phyloP scores from a whole-genome alignment of 2,888 invertebrate species.

The Barypeithes pellucidus region DNA sequence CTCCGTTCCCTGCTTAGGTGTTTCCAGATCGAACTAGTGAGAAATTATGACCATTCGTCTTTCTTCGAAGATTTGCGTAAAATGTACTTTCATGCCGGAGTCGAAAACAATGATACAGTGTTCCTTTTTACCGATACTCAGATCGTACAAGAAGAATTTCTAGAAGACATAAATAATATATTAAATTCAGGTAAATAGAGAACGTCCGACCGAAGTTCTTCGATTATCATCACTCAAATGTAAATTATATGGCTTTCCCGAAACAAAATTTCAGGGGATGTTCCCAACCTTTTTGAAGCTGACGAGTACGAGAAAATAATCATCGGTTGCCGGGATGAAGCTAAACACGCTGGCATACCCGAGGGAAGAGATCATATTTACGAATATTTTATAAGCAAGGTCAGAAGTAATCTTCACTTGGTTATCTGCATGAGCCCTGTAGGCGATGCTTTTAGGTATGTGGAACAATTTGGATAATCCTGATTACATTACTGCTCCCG shows the following conservation, averaged over 20 bases:
- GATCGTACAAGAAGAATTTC: conserved; percentile 91
- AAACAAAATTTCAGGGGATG: conserved; percentile 77
- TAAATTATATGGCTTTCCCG: too few relatives aligned
- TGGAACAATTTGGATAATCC: neutral
- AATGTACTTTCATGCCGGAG: conserved; percentile 87
- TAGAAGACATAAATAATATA: conserved; percentile 94
- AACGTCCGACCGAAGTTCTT: neutral
- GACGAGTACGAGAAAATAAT: conserved; percentile 91
- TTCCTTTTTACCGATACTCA: conserved; percentile 93
- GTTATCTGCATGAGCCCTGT: conserved; percentile 94
- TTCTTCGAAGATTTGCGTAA: conserved; percentile 91
- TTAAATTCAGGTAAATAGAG: conserved; percentile 82
- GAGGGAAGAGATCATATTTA: conserved; percentile 86
- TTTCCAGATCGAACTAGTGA: conserved; percentile 89
- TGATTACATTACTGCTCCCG: neutral
- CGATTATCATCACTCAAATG: too few relatives aligned
- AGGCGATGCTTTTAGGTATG: conserved; percentile 86
- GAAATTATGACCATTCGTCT: conserved; percentile 86
- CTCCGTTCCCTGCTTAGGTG: conserved; percentile 73
- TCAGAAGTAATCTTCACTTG: conserved; percentile 87
- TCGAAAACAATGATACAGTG: conserved; percentile 81
- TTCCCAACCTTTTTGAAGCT: conserved; percentile 91
- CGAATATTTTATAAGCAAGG: conserved; percentile 88
- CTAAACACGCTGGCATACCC: conserved; percentile 79
- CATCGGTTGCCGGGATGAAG: conserved; percentile 81